Base-by-base conservation (phyloP, 2,888 invertebrate genomes). In the Heliconius charithonia region DNA sequence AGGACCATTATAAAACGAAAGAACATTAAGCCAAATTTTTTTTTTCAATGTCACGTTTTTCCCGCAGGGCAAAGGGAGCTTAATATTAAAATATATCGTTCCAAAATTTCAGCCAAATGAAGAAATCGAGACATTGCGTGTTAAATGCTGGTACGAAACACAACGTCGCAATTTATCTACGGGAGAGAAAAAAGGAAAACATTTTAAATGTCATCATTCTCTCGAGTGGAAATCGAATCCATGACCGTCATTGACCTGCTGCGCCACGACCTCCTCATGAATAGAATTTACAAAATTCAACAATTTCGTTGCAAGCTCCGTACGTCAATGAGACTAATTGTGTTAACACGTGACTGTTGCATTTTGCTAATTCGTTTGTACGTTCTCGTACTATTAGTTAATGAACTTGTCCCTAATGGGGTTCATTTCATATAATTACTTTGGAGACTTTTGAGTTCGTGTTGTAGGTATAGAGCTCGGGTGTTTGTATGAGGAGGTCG, bases 311-410 rank as follows among this genome's bases (percentile, higher is more conserved):
- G 29, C 72, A 72, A 32, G 25, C 25, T 25, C 25, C 4, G 59
- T 72, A 32, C n/a, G 56, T 56, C 59, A 59, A 59, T 37, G 72
- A 32, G 59, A 72, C 16, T 72, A 72, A 72, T 72, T 72, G 59
- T 59, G n/a, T 72, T 59, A 32, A 59, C 72, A 72, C 59, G 72
- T 59, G 72, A 72, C 72, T 72, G 72, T 59, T 72, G 72, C 72
- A 72, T 69, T 69, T 45, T 69, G 69, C 41, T 69, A 45, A 69
- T 69, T 45, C 41, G 37, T 27, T 13, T 12, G 25, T 56, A 59
- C 71, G 32, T 59, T 72, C 59, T 45, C 29, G 16, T 72, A 59
- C 72, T 59, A 59, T 72, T 72, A 72, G 72, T 72, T 72, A 72
- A 72, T 72, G 72, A 72, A 59, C 72, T 32, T 72, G 72, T 59